Base-by-base conservation (phyloP, 2,797 vertebrate genomes). In the Furcifer pardalis region DNA sequence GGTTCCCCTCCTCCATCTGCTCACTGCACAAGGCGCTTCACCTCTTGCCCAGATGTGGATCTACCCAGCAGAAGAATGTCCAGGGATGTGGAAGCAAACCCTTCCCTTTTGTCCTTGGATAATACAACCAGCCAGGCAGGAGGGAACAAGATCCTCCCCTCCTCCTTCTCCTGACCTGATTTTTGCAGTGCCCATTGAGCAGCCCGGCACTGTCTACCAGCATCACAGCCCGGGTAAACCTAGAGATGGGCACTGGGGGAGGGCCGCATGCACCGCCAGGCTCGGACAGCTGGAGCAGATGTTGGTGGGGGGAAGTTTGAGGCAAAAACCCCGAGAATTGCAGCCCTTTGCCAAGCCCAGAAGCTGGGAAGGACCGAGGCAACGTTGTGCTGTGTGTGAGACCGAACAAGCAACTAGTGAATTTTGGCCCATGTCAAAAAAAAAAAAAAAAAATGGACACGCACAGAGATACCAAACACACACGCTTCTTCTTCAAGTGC, bases 101-200 rank as follows among this genome's bases (percentile, higher is more conserved):
- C 56, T 59, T 15, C 17, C 62, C 79, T 73, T n/a, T n/a, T n/a
- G n/a, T n/a, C n/a, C n/a, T n/a, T n/a, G n/a, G n/a, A n/a, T n/a
- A n/a, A n/a, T n/a, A n/a, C n/a, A n/a, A n/a, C n/a, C n/a, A n/a
- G n/a, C n/a, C n/a, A n/a, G n/a, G n/a, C n/a, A n/a, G n/a, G n/a
- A n/a, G n/a, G n/a, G n/a, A 7, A 27, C 15, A 23, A 19, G 2
- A 2, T 15, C 52, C 1, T 27, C 27, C 27, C 72, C 19, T 9
- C 21, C 66, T 46, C 88, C 84, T 15, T 76, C 73, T 52, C 80
- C 42, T 66, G 63, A 86, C 84, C 83, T 85, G 65, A 56, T 84
- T 89, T 86, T 89, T 86, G 84, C 73, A 82, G 78, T 72, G 40
- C 13, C 13, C 37, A 86, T 66, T 2, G 44, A 85, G 52, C 52